Conservation (phyloP, 2,888 invertebrate species). For the Campoplex capitator region DNA sequence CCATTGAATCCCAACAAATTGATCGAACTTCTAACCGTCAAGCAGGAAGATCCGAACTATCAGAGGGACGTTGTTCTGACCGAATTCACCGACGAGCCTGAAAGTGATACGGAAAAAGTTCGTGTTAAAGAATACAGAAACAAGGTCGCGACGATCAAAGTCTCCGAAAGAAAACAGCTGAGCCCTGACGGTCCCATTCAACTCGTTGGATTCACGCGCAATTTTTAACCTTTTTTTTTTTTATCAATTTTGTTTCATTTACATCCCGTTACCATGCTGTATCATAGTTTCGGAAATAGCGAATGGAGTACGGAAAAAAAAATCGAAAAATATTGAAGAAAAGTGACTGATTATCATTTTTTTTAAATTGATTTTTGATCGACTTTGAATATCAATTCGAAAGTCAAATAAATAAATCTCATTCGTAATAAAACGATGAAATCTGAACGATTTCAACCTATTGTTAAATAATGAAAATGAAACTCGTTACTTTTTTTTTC, state of each 20-base stretch:
- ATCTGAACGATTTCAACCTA: too few relatives aligned
- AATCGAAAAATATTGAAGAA: too few relatives aligned
- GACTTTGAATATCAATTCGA: too few relatives aligned
- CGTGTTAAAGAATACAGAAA: slow-evolving; percentile 75
- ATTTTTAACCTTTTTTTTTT: slow-evolving; percentile 65
- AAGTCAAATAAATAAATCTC: too few relatives aligned
- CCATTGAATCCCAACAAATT: slow-evolving; percentile 13
- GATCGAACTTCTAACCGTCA: slow-evolving; percentile 7
- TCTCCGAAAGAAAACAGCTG: slow-evolving; percentile 71
- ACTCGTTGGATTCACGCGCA: slow-evolving; percentile 70
- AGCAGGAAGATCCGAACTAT: slow-evolving; percentile 69
- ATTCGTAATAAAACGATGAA: too few relatives aligned
- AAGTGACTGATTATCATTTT: too few relatives aligned
- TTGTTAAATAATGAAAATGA: too few relatives aligned
- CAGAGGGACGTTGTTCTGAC: slow-evolving; percentile 73
- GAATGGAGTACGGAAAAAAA: too few relatives aligned
- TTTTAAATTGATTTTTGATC: too few relatives aligned
- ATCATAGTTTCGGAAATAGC: too few relatives aligned
- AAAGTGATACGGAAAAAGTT: slow-evolving; percentile 73
- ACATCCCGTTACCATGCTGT: not conserved
- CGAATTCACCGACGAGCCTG: slow-evolving; percentile 73
- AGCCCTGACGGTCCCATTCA: slow-evolving; percentile 70
- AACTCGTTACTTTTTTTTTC: too few relatives aligned
- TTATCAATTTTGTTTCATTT: not conserved
- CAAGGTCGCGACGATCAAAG: slow-evolving; percentile 72